Percentiles rank a stretch among this genome's conserved stretches.
phyloP scores from a whole-genome alignment of 2,797 vertebrate genomes.

The Eleutherodactylus coqui region DNA sequence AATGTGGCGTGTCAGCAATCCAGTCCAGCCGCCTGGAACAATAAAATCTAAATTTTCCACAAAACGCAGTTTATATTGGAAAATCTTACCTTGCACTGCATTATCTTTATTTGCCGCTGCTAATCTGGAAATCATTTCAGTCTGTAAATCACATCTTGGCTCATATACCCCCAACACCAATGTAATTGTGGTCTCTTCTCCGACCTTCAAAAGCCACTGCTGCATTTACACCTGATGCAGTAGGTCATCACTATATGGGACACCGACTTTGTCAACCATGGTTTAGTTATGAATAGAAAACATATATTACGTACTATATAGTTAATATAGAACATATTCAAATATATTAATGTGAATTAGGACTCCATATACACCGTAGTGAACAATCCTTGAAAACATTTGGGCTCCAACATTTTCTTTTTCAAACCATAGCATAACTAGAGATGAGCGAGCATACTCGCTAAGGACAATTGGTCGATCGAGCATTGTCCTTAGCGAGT shows the following conservation, averaged over 20 bases:
- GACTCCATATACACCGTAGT: not conserved
- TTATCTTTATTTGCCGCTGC: not conserved
- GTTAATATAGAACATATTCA: conserved; percentile 16
- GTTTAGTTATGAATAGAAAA: conserved; percentile 5
- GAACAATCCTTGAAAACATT: not conserved
- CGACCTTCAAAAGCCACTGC: not conserved
- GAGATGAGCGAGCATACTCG: too few relatives aligned
- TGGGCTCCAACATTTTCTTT: not conserved
- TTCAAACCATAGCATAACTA: too few relatives aligned
- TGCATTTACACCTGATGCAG: not conserved
- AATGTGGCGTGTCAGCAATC: not conserved
- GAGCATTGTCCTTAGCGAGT: too few relatives aligned
- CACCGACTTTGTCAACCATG: not conserved
- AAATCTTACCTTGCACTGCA: not conserved
- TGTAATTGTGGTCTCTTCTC: not conserved
- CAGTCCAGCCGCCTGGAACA: not conserved
- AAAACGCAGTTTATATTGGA: not conserved
- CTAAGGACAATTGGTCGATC: too few relatives aligned
- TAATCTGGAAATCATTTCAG: not conserved
- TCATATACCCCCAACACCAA: not conserved
- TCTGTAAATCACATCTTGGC: not conserved
- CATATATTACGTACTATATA: conserved; percentile 18
- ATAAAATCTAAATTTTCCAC: not conserved
- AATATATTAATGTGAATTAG: conserved; percentile 30
- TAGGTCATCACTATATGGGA: not conserved